Conservation (phyloP, 2,113 vertebrate species). For the Labrus mixtus region DNA sequence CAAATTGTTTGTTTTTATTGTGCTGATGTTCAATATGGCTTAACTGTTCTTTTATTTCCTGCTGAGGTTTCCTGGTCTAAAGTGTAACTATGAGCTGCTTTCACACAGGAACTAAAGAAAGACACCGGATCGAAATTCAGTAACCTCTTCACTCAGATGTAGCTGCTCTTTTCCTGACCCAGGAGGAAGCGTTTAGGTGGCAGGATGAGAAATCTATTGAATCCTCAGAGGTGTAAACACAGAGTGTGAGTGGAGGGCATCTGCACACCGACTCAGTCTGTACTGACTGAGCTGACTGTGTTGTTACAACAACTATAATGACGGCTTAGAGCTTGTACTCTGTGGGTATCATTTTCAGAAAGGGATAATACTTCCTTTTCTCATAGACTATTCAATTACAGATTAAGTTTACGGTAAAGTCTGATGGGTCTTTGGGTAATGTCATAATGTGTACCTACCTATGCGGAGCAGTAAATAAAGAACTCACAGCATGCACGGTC, state of each 20-base stretch:
- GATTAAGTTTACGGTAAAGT: not conserved
- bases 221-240: constrained; percentile 51
- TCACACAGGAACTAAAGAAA: constrained; percentile 2
- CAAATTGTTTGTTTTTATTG: constrained; percentile 2
- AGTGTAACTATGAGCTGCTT: not conserved
- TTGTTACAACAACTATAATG: constrained; percentile 45
- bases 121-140: constrained; percentile 36
- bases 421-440: constrained; percentile 5
- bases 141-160: constrained; percentile 29
- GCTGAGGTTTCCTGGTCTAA: constrained; percentile 4
- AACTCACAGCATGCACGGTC: not conserved
- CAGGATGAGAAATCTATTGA: constrained; percentile 26
- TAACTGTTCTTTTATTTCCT: constrained; percentile 39
- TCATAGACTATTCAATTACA: constrained; percentile 45
- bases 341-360: constrained; percentile 13
- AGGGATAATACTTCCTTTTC: not conserved
- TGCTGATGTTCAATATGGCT: constrained; percentile 23
- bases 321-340: constrained; percentile 3
- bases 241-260: constrained; percentile 33
- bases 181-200: constrained; percentile 8
- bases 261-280: constrained; percentile 22
- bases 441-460: not conserved
- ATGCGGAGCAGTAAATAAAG: not conserved
- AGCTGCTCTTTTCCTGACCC: constrained; percentile 31
- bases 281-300: constrained; percentile 57